Evolutionary conservation across 2,113 vertebrate genomes (phyloP), one percentile per base, ranked within the genome.

Genomic region (Quiscalus mexicanus): DNA sequence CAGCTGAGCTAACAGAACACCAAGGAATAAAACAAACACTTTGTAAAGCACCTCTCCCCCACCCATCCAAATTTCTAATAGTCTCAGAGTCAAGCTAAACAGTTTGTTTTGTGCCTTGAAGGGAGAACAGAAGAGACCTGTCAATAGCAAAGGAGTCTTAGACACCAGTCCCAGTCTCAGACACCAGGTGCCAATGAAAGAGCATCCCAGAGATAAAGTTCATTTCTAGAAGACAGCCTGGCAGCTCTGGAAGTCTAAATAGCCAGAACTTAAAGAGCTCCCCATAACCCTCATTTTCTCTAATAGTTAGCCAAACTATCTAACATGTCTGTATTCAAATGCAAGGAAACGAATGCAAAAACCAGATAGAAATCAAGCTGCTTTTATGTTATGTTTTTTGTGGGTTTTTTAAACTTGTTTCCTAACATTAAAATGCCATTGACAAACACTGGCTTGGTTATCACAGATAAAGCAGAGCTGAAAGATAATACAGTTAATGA

Each of bases 351-450:
- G 84, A 93, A 41, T 90, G 81, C 22, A 39, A 89, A 74, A 96
- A 88, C n/a, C 76, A 91, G 75, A 86, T 4, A 91, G 84, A 93
- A 97, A 96, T 78, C 52, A 96, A 95, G 70, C 87, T 86, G 92
- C 14, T 37, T 67, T 87, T 67, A n/a, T 45, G 15, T 70, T 96
- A 11, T 12, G 5, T 45, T 37, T 30, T 42, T 13, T 84, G 96
- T 7, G 13, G 0, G 23, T 24, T 53, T 39, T 62, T 83, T 69
- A 41, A 3, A 4, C 27, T 81, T 63, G 22, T 35, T 90, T 75
- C 60, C 85, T 78, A 83, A 80, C 93, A 97, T 97, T 96, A 96
- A 96, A 98, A 98, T 93, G 84, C 94, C 94, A 97, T 96, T 69
- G 88, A 94, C 87, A 64, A 93, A 84, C 90, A 89, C 45, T 69